phyloP scores from a whole-genome alignment of 1,140 invertebrate species.

The Cyphomyrmex costatus region DNA sequence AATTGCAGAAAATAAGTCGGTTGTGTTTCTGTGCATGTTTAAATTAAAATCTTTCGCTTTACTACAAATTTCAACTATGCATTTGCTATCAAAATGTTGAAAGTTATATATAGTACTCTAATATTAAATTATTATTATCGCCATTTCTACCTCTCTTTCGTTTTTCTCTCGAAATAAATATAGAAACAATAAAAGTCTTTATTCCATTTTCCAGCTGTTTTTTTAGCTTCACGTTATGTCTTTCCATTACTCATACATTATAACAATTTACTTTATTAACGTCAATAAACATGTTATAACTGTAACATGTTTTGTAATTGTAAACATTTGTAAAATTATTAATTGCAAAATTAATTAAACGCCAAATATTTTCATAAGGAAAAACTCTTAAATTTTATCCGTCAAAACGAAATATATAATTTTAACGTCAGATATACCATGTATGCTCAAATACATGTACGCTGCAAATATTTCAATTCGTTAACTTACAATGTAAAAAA shows the following conservation, averaged over 20 bases:
- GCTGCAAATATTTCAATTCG: neutral
- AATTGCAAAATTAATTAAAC: conserved; percentile 19
- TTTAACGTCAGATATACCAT: neutral
- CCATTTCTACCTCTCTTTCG: neutral
- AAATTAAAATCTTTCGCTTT: conserved; percentile 41
- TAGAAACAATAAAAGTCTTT: neutral
- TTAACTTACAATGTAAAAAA: neutral
- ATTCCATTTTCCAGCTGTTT: conserved; percentile 3
- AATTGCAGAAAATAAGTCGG: conserved; percentile 40
- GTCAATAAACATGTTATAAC: neutral
- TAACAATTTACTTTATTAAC: neutral
- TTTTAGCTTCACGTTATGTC: neutral
- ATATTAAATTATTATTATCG: conserved; percentile 3
- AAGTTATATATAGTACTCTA: neutral
- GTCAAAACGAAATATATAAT: neutral
- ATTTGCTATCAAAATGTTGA: neutral
- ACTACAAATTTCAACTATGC: neutral
- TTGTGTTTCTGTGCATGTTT: conserved; percentile 10
- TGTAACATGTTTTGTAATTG: neutral
- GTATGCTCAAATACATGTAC: too few relatives aligned
- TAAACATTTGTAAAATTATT: neutral
- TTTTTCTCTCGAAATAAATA: neutral
- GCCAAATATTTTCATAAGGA: neutral
- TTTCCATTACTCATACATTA: neutral
- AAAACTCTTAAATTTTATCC: conserved; percentile 13